Percentiles rank a stretch among this genome's conserved stretches.
These are phyloP conservation scores for Tragelaphus buxtoni DNA, from an alignment of 2,113 vertebrate species.

Conservation along the genomic window DNA sequence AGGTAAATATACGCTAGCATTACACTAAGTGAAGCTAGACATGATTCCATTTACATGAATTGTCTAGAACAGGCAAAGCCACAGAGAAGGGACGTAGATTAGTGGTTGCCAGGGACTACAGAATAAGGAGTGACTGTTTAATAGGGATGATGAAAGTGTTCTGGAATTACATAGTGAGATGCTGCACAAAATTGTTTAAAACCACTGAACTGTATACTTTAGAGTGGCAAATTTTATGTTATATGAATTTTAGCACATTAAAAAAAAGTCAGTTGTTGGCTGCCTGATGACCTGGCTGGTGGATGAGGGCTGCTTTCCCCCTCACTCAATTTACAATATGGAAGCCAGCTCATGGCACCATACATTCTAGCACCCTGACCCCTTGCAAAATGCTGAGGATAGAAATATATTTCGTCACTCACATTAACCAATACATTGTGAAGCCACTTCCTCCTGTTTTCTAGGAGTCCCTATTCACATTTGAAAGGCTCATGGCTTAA, in stretches of 20 bases:
- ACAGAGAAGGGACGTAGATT: conserved; percentile 2
- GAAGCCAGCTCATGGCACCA: not conserved
- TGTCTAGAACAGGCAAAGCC: conserved; percentile 32
- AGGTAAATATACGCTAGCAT: conserved; percentile 5
- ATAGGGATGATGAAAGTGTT: conserved; percentile 21
- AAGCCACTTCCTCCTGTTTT: conserved; percentile 12
- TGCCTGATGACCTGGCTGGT: not conserved
- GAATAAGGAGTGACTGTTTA: not conserved
- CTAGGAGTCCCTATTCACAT: not conserved
- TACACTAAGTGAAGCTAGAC: not conserved
- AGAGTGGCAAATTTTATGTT: not conserved
- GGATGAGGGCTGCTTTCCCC: not conserved
- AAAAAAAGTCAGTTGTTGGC: not conserved
- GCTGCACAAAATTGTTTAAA: not conserved
- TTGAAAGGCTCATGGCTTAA: not conserved
- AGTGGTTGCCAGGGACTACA: not conserved
- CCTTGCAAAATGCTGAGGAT: not conserved
- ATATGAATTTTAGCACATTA: not conserved
- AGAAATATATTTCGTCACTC: conserved; percentile 16
- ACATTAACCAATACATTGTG: conserved; percentile 9
- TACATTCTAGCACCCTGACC: not conserved
- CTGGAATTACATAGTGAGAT: not conserved
- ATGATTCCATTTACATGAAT: conserved; percentile 28
- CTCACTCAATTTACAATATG: not conserved
- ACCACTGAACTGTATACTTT: not conserved